Base-by-base conservation (phyloP, 1,140 invertebrate species). In the Augochlora pura region DNA sequence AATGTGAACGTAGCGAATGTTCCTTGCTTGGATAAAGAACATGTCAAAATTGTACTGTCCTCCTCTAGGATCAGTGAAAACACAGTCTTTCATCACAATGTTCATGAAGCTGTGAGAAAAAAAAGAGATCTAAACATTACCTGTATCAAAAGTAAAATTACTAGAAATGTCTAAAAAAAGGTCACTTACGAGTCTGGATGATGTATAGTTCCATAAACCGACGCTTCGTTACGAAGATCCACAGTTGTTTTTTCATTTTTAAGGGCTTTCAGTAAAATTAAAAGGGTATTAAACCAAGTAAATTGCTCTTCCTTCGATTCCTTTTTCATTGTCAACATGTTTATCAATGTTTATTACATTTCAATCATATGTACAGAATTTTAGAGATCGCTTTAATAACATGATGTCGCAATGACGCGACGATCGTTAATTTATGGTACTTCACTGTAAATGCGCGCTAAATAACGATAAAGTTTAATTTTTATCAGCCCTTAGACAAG, bases 1-100 rank as follows among this genome's bases (percentile, higher is more conserved):
- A 79, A 96, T 94, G 76, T 96, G 95, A 8, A 96, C 94, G 89
- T 94, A 95, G 86, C 95, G 93, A 75, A 96, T 94, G 75, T 95
- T 95, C 76, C 94, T 89, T 12, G 93, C 94, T 63, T 95, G 95
- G 23, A 96, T 88, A 90, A 95, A 96, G 81, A 96, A 94, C 65
- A 92, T 89, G 8, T 93, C 91, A 83, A 93, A 94, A 18, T 88
- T 86, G 49, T 88, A 91, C 38, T 87, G 87, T 54, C 94, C 91
- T 21, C 94, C 94, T 88, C 92, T 91, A 16, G 93, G 90, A 89
- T 95, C 94, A 78, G 93, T 94, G 81, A 94, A 95, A 21, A 94
- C 88, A 65, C 94, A 95, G 88, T 96, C 92, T 67, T 86, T 90
- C 92, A 96, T 94, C n/a, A 93, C 91, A 57, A 96, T 88, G 86